Conservation (phyloP, 2,113 vertebrate species). For the Epinephelus lanceolatus region DNA sequence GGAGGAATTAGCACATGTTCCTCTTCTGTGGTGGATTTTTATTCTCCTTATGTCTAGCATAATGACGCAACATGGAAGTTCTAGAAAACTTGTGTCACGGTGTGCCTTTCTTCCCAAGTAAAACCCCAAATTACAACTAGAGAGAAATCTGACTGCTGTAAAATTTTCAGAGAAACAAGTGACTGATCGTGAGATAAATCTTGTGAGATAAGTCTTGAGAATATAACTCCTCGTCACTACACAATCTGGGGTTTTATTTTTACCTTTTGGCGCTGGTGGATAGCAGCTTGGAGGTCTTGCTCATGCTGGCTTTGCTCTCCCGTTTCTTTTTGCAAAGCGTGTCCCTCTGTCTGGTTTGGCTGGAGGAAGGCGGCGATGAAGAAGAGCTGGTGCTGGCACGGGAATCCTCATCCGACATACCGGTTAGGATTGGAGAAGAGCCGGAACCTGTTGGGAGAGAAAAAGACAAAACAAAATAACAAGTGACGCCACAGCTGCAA, state of each 20-base stretch:
- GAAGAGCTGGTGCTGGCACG: constrained; percentile 98
- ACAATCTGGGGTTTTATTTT: not conserved
- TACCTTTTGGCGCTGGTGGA: constrained; percentile 99
- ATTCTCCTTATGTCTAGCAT: not conserved
- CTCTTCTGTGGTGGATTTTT: not conserved
- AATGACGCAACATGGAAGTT: not conserved
- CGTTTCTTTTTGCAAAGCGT: constrained; percentile 93
- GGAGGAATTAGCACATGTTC: not conserved
- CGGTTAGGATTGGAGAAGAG: constrained; percentile 83
- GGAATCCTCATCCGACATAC: constrained; percentile 99
- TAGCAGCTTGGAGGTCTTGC: constrained; percentile 98
- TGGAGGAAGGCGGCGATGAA: constrained; percentile 90
- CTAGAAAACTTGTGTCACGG: not conserved
- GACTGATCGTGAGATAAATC: not conserved
- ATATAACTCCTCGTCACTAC: not conserved
- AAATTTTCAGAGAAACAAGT: not conserved
- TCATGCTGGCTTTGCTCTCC: constrained; percentile 98
- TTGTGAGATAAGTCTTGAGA: not conserved
- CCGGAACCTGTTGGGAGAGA: constrained; percentile 60
- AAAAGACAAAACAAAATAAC: constrained; percentile 13
- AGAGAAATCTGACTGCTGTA: not conserved
- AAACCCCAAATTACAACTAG: not conserved
- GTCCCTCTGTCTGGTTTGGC: constrained; percentile 90
- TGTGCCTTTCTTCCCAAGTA: not conserved
- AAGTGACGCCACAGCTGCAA: not conserved